Evolutionary conservation across 2,113 vertebrate genomes (phyloP), one percentile per base, ranked within the genome.

Genomic region (Siniperca knerii): DNA sequence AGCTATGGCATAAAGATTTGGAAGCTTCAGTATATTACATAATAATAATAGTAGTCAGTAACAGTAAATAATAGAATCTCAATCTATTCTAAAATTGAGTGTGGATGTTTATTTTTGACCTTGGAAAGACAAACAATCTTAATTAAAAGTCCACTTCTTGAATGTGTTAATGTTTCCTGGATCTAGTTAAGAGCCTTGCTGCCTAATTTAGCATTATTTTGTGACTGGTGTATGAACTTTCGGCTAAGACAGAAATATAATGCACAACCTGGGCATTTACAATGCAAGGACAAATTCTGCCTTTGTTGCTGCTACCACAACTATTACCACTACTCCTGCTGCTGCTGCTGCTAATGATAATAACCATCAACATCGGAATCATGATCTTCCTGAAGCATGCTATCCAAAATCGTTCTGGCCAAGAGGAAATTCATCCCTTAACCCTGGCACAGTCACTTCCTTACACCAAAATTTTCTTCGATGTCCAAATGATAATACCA

Each of bases 401-500:
- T 57, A 42, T 77, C 71, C 71, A 70, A 65, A 76, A 8, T 25
- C 1, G 0, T 16, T 8, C 1, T 16, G 23, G n/a, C 77, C 62
- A 61, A 61, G 57, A 81, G 65, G 77, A 86, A 81, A 62, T 60
- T 18, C 18, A 23, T 23, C 35, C 71, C 4, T 76, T 50, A 37
- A 69, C 35, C 46, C 29, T 8, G 35, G 7, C 55, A 11, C 48
- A 20, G 66, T 44, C 67, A 50, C 60, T 57, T 72, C 48, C 81
- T 73, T 0, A 13, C 25, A 25, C 57, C 71, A 25, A 35, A 12
- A 20, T 4, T 15, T 21, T n/a, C 42, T n/a, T 10, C 57, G 13
- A 5, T 2, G 33, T 60, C 65, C 70, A 62, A 65, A 88, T 57
- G 68, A 75, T 73, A 78, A 79, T 2, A 57, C 44, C 85, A 87